Base-by-base conservation (phyloP, 1,140 invertebrate species). In the Gryllus bimaculatus region DNA sequence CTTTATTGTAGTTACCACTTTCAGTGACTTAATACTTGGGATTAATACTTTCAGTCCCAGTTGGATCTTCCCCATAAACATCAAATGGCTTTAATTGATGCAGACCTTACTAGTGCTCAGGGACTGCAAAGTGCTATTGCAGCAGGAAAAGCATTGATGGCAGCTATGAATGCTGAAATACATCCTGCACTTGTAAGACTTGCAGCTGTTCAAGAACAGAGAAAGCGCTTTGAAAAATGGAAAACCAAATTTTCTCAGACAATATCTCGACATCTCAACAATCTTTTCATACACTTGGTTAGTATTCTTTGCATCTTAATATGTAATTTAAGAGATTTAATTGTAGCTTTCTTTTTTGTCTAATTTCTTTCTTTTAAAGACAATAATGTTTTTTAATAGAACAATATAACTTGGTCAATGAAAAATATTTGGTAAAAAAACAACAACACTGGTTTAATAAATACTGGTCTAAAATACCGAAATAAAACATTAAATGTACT, bases 261-360 rank as follows among this genome's bases (percentile, higher is more conserved):
- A 47, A 89, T 98, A 26, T 92, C 92, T 66, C 89, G 95, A 66
- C 95, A 98, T 86, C 87, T 98, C 18, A 98, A 96, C 84, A 98
- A 98, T 88, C 88, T 96, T 73, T 96, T 98, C 81, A 96, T 97
- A 84, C 95, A 97, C 87, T 90, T 96, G 86, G 94, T 80, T 48
- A 74, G 48, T 66, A 47, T 48, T 49, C 8, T 20, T 18, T 18
- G 8, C 8, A 20, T n/a, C 20, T 3, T 15, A 73, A 3, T 15
- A 73, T 15, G n/a, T 15, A 73, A 73, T n/a, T n/a, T n/a, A n/a
- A 15, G 66, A 13, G 13, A 15, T 73, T 3, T 3, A 73, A 73
- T 73, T 73, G n/a, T 15, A 3, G 66, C 66, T 73, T 15, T n/a
- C 66, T 73, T 1, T 1, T 73, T 73, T 73, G 66, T 15, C 13